phyloP scores from a whole-genome alignment of 2,113 vertebrate genomes.

The Ahaetulla prasina region DNA sequence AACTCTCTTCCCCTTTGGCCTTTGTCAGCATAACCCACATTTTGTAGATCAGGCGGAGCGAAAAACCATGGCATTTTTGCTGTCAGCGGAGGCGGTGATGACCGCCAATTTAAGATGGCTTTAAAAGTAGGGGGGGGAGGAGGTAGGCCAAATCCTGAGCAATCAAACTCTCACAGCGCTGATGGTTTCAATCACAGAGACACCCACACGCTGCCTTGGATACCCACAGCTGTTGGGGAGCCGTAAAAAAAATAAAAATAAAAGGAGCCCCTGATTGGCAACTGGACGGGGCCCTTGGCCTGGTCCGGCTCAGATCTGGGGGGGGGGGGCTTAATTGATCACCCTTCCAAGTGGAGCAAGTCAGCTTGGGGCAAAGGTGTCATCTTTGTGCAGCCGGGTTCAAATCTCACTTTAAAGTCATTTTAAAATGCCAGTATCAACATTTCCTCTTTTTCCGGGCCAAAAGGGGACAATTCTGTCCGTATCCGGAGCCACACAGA shows the following conservation, averaged over 20 bases:
- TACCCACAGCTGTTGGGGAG: background rate
- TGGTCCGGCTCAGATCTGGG: too few species aligned
- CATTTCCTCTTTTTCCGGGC: background rate
- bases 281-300: background rate
- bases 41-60: background rate
- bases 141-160: background rate
- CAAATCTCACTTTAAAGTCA: background rate
- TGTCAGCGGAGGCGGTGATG: background rate
- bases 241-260: too few species aligned
- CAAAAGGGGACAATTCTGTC: background rate
- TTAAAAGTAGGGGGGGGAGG: background rate
- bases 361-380: background rate
- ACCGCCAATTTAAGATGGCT: background rate
- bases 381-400: accelerated
- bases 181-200: background rate
- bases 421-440: background rate
- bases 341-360: background rate
- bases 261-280: background rate
- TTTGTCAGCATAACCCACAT: background rate
- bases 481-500: background rate
- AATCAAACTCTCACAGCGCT: background rate
- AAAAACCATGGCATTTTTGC: background rate
- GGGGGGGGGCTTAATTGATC: background rate
- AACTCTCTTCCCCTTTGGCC: background rate
- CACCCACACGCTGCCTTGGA: background rate